A percentile compares a stretch with the other conserved stretches of the same genome.
These are phyloP conservation scores for Crocuta crocuta DNA, from an alignment of 2,113 vertebrate genomes.

Conservation along the genomic window DNA sequence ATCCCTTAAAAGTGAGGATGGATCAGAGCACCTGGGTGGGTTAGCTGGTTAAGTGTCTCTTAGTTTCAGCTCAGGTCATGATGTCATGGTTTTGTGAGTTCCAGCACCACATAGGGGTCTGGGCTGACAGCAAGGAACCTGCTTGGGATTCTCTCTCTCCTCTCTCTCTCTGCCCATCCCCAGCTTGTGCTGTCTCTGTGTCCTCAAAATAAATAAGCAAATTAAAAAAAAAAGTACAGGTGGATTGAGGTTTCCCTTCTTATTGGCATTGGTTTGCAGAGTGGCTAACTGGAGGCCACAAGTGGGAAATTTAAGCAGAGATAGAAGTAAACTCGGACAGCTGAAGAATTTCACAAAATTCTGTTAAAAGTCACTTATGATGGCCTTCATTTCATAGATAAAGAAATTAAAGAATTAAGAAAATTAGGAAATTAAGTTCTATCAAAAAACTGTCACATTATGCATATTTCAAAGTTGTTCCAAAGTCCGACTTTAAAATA, in stretches of 20 bases:
- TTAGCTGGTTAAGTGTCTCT: no score
- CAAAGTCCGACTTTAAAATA: not conserved
- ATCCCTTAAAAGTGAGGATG: no score
- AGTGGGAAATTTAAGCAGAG: not conserved
- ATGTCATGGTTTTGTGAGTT: no score
- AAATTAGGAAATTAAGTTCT: not conserved
- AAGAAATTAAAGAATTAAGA: not conserved
- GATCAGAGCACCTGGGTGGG: no score
- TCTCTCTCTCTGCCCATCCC: no score
- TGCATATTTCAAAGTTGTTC: not conserved
- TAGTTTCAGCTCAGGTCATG: no score
- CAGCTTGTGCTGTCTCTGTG: no score
- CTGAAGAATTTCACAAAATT: not conserved
- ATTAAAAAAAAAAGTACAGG: not conserved
- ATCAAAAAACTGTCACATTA: not conserved
- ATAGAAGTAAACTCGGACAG: not conserved
- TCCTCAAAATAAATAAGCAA: no score
- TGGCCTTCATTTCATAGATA: not conserved
- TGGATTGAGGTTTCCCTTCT: not conserved
- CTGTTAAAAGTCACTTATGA: not conserved
- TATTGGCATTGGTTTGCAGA: not conserved
- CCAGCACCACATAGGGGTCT: no score
- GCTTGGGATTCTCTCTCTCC: no score
- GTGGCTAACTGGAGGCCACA: fast-evolving
- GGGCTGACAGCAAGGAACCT: no score